Conservation (phyloP, 2,797 vertebrate species). For the Neolamprologus multifasciatus region DNA sequence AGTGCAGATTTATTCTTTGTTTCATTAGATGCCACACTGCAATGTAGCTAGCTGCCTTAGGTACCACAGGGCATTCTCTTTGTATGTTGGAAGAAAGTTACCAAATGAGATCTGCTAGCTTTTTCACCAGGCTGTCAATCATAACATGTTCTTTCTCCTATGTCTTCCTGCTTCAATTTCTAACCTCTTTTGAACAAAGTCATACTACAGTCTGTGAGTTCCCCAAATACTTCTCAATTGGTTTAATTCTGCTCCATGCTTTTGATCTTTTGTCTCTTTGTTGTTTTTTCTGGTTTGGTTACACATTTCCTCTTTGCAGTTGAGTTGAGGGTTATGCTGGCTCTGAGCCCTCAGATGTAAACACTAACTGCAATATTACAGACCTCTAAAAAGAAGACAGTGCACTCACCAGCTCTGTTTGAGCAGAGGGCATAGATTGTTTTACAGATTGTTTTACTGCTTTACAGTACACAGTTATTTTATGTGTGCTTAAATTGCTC, state of each 20-base stretch:
- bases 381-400: slow-evolving; percentile 19
- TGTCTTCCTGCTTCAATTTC: slow-evolving; percentile 31
- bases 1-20: background rate
- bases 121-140: slow-evolving; percentile 44
- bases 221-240: slow-evolving; percentile 29
- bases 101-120: background rate
- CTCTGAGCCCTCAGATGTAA: slow-evolving; percentile 50
- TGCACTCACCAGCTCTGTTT: slow-evolving; percentile 23
- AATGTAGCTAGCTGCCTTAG: background rate
- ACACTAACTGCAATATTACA: slow-evolving; percentile 48
- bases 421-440: background rate
- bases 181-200: slow-evolving; percentile 24
- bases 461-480: slow-evolving; percentile 29
- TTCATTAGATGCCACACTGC: background rate
- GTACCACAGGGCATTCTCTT: background rate
- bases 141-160: slow-evolving; percentile 17
- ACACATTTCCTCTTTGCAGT: slow-evolving; percentile 31
- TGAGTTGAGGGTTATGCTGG: slow-evolving; percentile 44
- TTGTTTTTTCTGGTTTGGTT: slow-evolving; percentile 41
- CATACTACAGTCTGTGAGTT: slow-evolving; percentile 14
- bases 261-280: slow-evolving; percentile 40
- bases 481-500: slow-evolving; percentile 19
- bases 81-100: background rate
- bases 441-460: background rate
- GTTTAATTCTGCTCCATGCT: slow-evolving; percentile 40